phyloP scores from a whole-genome alignment of 2,797 vertebrate genomes.

The Clarias laeviceps region DNA sequence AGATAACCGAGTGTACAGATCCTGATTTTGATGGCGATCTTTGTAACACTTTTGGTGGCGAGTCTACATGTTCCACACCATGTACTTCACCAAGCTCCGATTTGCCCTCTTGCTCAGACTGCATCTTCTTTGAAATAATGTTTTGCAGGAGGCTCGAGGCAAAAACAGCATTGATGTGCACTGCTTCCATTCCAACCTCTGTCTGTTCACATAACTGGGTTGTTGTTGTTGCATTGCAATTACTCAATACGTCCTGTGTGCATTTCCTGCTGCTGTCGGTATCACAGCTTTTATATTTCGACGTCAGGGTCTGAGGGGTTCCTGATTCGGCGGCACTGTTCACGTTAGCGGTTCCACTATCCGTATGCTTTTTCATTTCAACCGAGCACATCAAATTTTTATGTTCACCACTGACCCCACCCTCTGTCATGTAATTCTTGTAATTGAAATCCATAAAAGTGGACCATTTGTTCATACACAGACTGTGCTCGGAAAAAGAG shows the following conservation, averaged over 20 bases:
- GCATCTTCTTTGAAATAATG: conserved; percentile 98
- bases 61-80: conserved; percentile 62
- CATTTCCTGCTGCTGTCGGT: conserved; percentile 46
- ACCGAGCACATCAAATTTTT: conserved; percentile 69
- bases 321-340: conserved; percentile 41
- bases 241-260: conserved; percentile 58
- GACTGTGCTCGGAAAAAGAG: conserved; percentile 83
- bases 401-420: conserved; percentile 63
- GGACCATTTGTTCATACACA: conserved; percentile 89
- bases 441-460: conserved; percentile 90
- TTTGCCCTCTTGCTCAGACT: conserved; percentile 89
- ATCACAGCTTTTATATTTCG: conserved; percentile 58
- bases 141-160: conserved; percentile 94
- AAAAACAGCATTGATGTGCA: conserved; percentile 85
- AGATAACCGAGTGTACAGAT: conserved; percentile 74
- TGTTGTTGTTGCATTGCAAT: conserved; percentile 64
- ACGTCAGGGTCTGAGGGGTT: conserved; percentile 70
- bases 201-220: conserved; percentile 54
- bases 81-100: conserved; percentile 87
- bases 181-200: conserved; percentile 64
- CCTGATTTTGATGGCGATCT: conserved; percentile 84
- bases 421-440: conserved; percentile 73
- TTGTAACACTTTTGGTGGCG: conserved; percentile 66
- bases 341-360: conserved; percentile 53
- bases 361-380: conserved; percentile 67